These are phyloP conservation scores for Slavum lentiscoides DNA, from an alignment of 2,888 invertebrate genomes.

Conservation along the genomic window DNA sequence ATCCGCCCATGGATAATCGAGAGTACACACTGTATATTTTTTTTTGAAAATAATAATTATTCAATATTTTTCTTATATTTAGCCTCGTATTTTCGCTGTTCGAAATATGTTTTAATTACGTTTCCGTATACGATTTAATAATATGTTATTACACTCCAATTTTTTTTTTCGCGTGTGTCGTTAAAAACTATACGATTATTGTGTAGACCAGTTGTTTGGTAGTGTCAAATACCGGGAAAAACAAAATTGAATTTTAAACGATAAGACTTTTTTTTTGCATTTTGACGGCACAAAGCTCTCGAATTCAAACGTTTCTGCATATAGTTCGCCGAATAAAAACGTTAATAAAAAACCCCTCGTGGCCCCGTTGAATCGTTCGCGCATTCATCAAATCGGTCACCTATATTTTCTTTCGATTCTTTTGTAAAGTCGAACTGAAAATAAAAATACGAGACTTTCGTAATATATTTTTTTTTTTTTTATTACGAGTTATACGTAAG, in stretches of 20 bases:
- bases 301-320: not conserved
- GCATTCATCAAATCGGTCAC: conserved; percentile 37
- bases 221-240: conserved; percentile 16
- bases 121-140: not conserved
- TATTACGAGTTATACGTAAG: conserved; percentile 8
- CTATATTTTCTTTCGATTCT: conserved; percentile 18
- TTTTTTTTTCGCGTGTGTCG: not conserved
- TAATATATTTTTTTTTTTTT: not conserved
- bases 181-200: conserved; percentile 14
- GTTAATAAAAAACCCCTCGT: not conserved
- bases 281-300: conserved; percentile 12
- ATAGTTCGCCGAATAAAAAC: conserved; percentile 11
- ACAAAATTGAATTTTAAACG: conserved; percentile 19
- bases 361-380: not conserved
- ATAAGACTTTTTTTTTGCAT: not conserved
- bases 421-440: conserved; percentile 13
- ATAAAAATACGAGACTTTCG: conserved; percentile 6
- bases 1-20: too few relatives aligned
- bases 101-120: too few relatives aligned
- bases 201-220: not conserved
- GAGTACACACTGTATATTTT: too few relatives aligned
- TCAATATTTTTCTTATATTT: too few relatives aligned
- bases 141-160: not conserved
- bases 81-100: too few relatives aligned
- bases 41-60: too few relatives aligned